Conservation (phyloP, 2,113 vertebrate species). For the Scolopax mira region DNA sequence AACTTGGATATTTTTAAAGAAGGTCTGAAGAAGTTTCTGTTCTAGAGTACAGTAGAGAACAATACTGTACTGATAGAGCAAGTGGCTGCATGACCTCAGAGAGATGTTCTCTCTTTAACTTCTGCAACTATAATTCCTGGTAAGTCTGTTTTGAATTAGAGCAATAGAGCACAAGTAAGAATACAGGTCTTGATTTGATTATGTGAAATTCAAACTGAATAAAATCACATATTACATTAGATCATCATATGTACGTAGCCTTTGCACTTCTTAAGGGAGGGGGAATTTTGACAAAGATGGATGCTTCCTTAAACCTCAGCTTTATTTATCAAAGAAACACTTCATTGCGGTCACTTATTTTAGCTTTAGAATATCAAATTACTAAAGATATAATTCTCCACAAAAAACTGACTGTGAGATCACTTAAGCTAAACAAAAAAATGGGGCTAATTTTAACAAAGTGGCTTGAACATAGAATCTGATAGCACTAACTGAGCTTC, state of each 20-base stretch:
- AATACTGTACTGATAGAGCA: not conserved
- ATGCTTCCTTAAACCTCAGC: conserved; percentile 19
- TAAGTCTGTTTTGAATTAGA: conserved; percentile 54
- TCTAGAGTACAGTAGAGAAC: not conserved
- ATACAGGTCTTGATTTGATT: conserved; percentile 45
- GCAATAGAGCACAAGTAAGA: not conserved
- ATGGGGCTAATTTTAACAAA: not conserved
- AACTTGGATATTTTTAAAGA: not conserved
- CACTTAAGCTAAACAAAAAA: conserved; percentile 20
- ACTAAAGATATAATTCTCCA: not conserved
- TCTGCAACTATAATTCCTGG: not conserved
- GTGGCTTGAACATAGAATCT: not conserved
- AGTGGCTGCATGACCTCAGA: not conserved
- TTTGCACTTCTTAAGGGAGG: conserved; percentile 29
- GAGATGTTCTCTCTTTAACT: not conserved
- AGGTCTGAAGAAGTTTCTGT: not conserved
- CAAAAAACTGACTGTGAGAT: not conserved
- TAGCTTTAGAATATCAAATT: conserved; percentile 31
- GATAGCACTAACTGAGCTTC: not conserved
- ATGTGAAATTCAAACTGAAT: conserved; percentile 30
- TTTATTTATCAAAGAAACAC: conserved; percentile 46
- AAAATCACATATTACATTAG: conserved; percentile 37
- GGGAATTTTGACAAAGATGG: conserved; percentile 36
- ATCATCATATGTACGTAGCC: conserved; percentile 41
- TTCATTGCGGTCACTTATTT: conserved; percentile 21